phyloP scores from a whole-genome alignment of 2,113 vertebrate species.

The Ailurus styani region DNA sequence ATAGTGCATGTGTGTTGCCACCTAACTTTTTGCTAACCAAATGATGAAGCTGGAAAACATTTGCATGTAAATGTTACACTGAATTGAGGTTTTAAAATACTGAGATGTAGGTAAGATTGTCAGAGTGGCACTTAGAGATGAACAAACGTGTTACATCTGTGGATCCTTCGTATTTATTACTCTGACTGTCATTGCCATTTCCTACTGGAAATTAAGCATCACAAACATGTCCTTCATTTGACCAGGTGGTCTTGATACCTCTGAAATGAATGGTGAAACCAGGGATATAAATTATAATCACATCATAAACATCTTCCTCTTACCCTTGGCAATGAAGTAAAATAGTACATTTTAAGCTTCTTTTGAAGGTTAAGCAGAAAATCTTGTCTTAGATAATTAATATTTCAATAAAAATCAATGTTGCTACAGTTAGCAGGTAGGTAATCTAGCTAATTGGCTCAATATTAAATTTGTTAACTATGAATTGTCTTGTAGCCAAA shows the following conservation, averaged over 20 bases:
- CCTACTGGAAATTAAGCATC: conserved; percentile 18
- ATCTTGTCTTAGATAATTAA: conserved; percentile 41
- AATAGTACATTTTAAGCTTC: not conserved
- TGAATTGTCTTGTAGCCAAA: not conserved
- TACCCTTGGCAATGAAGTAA: not conserved
- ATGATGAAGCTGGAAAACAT: not conserved
- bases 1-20: not conserved
- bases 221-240: not conserved
- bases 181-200: not conserved
- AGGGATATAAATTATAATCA: not conserved
- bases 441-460: conserved; percentile 30
- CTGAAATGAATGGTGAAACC: not conserved
- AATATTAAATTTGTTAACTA: not conserved
- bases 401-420: not conserved
- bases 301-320: not conserved
- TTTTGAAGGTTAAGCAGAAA: conserved; percentile 25
- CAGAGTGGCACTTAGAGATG: conserved; percentile 1
- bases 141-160: not conserved
- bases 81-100: not conserved
- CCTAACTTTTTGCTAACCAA: not conserved
- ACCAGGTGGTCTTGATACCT: not conserved
- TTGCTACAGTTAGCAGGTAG: not conserved
- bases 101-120: not conserved
- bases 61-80: not conserved
- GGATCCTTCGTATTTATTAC: not conserved